Conservation (phyloP, 2,113 vertebrate genomes). For the Aldabrachelys gigantea region DNA sequence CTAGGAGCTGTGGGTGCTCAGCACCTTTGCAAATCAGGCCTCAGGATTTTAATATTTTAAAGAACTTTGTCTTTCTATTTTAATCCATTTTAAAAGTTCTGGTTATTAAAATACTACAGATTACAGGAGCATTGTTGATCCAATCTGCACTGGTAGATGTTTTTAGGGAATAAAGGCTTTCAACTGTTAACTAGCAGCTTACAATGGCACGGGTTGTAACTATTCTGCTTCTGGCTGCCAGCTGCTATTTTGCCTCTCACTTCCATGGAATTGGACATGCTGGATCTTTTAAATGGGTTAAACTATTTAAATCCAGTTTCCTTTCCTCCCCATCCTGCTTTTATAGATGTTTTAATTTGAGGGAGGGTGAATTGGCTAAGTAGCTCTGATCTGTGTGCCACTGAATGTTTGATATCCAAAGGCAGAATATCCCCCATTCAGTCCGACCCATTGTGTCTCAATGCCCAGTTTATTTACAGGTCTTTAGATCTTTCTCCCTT, state of each 20-base stretch:
- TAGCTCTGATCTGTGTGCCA: background rate
- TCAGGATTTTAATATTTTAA: background rate
- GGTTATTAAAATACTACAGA: background rate
- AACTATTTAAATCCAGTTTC: background rate
- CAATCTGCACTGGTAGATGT: background rate
- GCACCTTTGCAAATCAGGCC: background rate
- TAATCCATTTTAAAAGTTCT: background rate
- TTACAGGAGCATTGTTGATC: too few species aligned
- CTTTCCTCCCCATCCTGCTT: background rate
- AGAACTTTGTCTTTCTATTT: background rate
- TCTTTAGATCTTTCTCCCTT: background rate
- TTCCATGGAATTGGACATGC: background rate
- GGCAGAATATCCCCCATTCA: background rate
- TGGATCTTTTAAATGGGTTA: background rate
- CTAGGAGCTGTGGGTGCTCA: background rate
- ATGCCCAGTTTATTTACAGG: background rate
- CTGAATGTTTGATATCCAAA: background rate
- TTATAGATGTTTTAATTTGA: background rate
- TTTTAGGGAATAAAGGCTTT: background rate
- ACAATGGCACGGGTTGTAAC: background rate
- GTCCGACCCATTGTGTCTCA: background rate
- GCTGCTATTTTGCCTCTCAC: background rate
- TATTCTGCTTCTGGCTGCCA: background rate
- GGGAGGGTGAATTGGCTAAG: background rate
- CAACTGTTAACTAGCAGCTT: rapidly evolving